phyloP scores from a whole-genome alignment of 2,113 vertebrate genomes.

The Casuarius casuarius region DNA sequence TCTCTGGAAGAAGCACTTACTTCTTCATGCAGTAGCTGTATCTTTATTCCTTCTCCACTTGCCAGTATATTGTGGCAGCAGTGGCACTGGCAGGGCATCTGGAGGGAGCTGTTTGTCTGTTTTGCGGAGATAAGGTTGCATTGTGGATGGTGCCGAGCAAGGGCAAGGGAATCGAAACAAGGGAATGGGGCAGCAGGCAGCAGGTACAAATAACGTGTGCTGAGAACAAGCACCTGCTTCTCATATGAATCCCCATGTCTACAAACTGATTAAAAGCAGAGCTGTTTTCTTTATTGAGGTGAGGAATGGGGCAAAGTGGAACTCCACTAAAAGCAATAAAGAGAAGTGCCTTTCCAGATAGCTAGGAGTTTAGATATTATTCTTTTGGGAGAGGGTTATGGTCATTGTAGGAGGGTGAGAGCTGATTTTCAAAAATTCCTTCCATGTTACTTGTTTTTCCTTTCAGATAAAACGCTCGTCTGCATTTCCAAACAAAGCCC shows the following conservation, averaged over 20 bases:
- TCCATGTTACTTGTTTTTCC: neutral
- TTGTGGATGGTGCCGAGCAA: neutral
- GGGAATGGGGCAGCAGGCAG: neutral
- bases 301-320: neutral
- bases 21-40: neutral
- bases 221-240: neutral
- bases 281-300: neutral
- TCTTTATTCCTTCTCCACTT: neutral
- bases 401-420: neutral
- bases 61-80: neutral
- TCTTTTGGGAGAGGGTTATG: neutral
- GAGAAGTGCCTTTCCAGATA: neutral
- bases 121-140: neutral
- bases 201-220: neutral
- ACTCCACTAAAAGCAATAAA: neutral
- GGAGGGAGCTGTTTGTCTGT: neutral
- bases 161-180: neutral
- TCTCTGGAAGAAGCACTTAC: neutral
- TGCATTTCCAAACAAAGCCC: neutral
- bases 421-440: neutral
- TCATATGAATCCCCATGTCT: neutral
- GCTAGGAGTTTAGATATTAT: neutral
- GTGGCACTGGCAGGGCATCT: neutral
- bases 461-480: conserved; percentile 8
- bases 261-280: neutral